Percentiles rank a stretch among this genome's conserved stretches.
Conservation (phyloP, 2,113 vertebrate species). For the Oreocharis arfaki region DNA sequence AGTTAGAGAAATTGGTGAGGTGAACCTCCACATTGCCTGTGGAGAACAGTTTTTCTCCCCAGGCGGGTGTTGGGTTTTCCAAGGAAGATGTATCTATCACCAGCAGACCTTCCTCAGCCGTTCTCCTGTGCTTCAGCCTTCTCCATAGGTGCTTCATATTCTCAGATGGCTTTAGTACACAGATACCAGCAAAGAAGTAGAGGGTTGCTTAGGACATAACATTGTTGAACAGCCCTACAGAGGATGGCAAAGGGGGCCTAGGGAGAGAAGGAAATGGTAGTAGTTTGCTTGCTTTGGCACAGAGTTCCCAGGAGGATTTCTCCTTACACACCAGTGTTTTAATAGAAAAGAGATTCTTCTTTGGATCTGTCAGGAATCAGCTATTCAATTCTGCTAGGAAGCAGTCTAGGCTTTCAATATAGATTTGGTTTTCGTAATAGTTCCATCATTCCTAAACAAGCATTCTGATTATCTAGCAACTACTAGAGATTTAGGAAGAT, state of each 20-base stretch:
- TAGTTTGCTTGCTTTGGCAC: not conserved
- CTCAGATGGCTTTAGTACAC: not conserved
- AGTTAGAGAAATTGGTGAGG: not conserved
- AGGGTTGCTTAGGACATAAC: not conserved
- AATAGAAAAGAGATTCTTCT: not conserved
- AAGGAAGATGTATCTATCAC: not conserved
- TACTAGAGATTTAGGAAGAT: not conserved
- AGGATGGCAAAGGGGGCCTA: not conserved
- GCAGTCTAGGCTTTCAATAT: not conserved
- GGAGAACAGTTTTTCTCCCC: not conserved
- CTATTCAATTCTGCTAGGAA: not conserved
- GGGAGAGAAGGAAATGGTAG: not conserved
- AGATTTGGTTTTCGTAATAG: conserved; percentile 1
- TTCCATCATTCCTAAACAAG: not conserved
- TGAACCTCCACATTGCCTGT: not conserved
- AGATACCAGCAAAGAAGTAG: not conserved
- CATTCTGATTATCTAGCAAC: not conserved
- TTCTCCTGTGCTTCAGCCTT: not conserved
- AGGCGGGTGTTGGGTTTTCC: accelerated
- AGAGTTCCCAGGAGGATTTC: not conserved
- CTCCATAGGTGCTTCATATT: not conserved
- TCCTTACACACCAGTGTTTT: not conserved
- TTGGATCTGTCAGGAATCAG: not conserved
- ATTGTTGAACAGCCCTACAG: not conserved
- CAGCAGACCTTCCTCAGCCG: not conserved